Evolutionary conservation across 1,140 invertebrate species (phyloP).

Genomic region (Galendromus occidentalis): DNA sequence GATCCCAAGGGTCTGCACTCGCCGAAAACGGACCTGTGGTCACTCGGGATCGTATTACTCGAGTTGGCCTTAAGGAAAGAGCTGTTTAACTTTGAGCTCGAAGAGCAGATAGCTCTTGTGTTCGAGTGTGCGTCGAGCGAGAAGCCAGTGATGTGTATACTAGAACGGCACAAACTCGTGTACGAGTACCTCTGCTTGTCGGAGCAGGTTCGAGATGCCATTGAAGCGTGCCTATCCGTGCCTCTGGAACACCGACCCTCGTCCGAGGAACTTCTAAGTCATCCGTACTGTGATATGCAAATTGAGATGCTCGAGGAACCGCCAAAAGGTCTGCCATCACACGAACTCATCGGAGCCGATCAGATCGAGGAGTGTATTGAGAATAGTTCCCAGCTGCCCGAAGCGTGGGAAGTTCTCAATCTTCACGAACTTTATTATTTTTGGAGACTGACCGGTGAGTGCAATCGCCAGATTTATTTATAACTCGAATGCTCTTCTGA

Average conservation of each 20-base stretch:
- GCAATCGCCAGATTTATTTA: neutral
- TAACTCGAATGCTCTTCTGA: too few relatives aligned
- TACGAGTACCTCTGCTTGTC: conserved; percentile 11
- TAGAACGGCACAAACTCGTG: conserved; percentile 6
- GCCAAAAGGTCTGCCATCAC: neutral
- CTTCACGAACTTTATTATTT: conserved; percentile 18
- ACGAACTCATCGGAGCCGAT: neutral
- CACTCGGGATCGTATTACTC: conserved; percentile 61
- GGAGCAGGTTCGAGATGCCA: neutral
- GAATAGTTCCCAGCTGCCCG: neutral
- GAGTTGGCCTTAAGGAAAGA: conserved; percentile 42
- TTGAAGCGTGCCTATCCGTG: conserved; percentile 6
- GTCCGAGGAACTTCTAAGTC: neutral
- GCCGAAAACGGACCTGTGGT: conserved; percentile 68
- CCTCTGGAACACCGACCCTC: neutral
- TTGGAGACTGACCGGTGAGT: conserved; percentile 15
- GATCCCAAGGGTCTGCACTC: conserved; percentile 3
- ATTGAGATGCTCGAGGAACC: neutral
- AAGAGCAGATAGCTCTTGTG: conserved; percentile 15
- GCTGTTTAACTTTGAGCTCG: conserved; percentile 30
- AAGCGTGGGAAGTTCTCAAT: conserved; percentile 11
- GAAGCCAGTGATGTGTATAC: conserved; percentile 13
- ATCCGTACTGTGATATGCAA: neutral
- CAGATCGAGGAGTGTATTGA: neutral
- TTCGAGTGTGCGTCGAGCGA: conserved; percentile 13